Conservation (phyloP, 1,140 invertebrate species). For the Drosophila leontia region DNA sequence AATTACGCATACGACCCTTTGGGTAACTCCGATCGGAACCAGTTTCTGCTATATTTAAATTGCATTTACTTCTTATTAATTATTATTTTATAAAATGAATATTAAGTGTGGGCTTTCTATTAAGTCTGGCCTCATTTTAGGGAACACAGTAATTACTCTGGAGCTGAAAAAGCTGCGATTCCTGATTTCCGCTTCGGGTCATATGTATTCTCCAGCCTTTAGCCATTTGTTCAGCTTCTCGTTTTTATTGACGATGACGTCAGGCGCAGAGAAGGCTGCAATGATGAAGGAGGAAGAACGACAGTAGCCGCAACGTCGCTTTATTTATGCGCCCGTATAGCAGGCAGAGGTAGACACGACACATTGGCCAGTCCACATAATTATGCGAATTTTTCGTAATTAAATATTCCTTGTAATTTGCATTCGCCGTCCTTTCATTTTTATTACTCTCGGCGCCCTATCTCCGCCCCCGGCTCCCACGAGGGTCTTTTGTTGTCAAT, state of each 20-base stretch:
- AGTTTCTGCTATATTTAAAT: conserved; percentile 12
- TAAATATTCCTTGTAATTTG: conserved; percentile 83
- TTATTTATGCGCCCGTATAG: conserved; percentile 76
- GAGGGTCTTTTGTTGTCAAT: conserved; percentile 77
- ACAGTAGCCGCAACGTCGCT: conserved; percentile 37
- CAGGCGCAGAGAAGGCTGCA: conserved; percentile 7
- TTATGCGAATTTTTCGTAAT: conserved; percentile 82
- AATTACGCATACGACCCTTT: conserved; percentile 54
- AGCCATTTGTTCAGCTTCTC: conserved; percentile 49
- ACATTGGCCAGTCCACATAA: conserved; percentile 65
- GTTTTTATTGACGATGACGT: conserved; percentile 65
- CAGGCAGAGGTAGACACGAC: conserved; percentile 20
- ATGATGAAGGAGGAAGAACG: conserved; percentile 34
- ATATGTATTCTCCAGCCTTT: conserved; percentile 18
- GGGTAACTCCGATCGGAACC: conserved; percentile 10
- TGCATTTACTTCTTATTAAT: too few species aligned
- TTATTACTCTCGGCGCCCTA: conserved; percentile 42
- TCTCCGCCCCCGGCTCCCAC: conserved; percentile 10
- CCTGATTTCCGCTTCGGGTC: conserved; percentile 1
- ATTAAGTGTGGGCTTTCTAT: background rate
- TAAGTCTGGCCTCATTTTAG: background rate
- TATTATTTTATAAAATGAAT: background rate
- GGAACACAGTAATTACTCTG: background rate
- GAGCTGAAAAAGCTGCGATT: conserved; percentile 28
- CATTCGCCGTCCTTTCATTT: conserved; percentile 66